Conservation (phyloP, 2,888 invertebrate species). For the Drosophila mimetica region DNA sequence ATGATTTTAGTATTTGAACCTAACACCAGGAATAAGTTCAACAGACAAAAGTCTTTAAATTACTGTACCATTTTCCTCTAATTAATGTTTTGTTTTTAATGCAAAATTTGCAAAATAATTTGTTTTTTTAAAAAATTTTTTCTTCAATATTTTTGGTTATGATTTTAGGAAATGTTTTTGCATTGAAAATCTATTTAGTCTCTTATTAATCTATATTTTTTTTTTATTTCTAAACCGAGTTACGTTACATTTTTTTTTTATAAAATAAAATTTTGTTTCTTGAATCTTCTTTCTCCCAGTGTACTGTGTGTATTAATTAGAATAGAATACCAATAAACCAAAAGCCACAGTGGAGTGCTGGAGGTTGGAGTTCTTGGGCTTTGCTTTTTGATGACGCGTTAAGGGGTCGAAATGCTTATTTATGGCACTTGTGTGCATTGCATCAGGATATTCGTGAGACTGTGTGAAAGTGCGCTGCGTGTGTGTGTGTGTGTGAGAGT, state of each 20-base stretch:
- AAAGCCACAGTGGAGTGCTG: constrained; percentile 43
- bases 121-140: too few species aligned
- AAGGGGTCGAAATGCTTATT: constrained; percentile 63
- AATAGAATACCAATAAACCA: constrained; percentile 41
- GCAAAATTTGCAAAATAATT: too few species aligned
- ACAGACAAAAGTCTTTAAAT: background rate
- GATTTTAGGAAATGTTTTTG: too few species aligned
- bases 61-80: too few species aligned
- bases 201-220: too few species aligned
- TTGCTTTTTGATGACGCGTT: constrained; percentile 40
- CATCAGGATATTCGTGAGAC: constrained; percentile 21
- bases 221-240: too few species aligned
- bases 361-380: constrained; percentile 21
- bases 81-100: too few species aligned
- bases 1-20: too few species aligned
- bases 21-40: background rate
- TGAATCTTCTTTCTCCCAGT: background rate
- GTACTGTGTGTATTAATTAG: constrained; percentile 41
- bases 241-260: background rate
- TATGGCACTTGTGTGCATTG: constrained; percentile 68
- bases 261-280: background rate
- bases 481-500: constrained; percentile 17
- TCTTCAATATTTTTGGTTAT: too few species aligned
- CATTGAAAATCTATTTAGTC: too few species aligned
- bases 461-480: constrained; percentile 16